These are phyloP conservation scores for Ligdia adustata DNA, from an alignment of 2,888 invertebrate species.

Conservation along the genomic window DNA sequence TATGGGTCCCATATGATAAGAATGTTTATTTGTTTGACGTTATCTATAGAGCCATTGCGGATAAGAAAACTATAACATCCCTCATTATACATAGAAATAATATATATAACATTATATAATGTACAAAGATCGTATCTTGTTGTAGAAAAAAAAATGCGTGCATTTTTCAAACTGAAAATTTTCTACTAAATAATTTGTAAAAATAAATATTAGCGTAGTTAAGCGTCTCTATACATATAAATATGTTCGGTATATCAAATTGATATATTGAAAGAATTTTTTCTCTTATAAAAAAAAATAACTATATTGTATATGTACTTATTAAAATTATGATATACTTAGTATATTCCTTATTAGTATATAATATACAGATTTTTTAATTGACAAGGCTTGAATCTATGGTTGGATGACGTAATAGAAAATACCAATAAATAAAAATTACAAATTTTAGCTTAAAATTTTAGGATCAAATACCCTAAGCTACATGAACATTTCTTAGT, in stretches of 20 bases:
- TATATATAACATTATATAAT: too few species aligned
- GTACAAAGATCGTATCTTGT: not conserved
- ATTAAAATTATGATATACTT: conserved; percentile 14
- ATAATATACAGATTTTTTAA: conserved; percentile 2
- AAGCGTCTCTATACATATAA: conserved; percentile 9
- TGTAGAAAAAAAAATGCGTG: not conserved
- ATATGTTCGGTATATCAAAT: conserved; percentile 43
- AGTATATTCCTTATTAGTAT: conserved; percentile 15
- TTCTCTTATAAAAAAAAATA: conserved; percentile 11
- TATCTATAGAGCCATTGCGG: too few species aligned
- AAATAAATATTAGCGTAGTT: conserved; percentile 3
- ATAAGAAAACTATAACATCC: too few species aligned
- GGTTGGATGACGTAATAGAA: too few species aligned
- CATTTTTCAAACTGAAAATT: not conserved
- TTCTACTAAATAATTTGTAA: conserved; percentile 1
- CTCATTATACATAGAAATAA: too few species aligned
- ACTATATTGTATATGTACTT: conserved; percentile 20
- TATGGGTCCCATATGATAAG: too few species aligned
- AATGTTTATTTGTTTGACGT: too few species aligned
- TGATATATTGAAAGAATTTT: conserved; percentile 39
- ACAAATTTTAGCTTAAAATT: too few species aligned
- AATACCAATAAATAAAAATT: too few species aligned
- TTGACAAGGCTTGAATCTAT: conserved; percentile 17
- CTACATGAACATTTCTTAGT: too few species aligned
- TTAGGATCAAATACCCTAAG: too few species aligned